Evolutionary conservation across 2,888 invertebrate species (phyloP).

Genomic region (Melanotus villosus): DNA sequence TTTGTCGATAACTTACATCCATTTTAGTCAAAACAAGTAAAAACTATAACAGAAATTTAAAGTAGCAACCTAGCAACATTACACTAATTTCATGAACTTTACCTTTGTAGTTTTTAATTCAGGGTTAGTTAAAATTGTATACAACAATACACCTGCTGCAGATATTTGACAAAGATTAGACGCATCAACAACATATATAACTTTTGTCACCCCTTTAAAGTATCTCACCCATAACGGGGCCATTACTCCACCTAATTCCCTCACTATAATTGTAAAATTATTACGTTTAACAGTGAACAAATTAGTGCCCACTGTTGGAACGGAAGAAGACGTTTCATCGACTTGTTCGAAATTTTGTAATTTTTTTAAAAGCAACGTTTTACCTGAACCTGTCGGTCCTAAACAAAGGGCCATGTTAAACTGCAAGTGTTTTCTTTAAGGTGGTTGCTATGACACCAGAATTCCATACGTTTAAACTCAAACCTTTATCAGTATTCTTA

Average conservation of each 20-base stretch:
- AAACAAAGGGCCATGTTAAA: conserved; percentile 74
- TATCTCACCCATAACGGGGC: conserved; percentile 87
- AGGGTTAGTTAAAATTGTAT: conserved; percentile 83
- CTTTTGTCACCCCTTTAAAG: conserved; percentile 76
- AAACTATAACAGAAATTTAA: conserved; percentile 69
- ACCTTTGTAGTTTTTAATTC: conserved; percentile 77
- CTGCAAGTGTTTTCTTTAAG: no score
- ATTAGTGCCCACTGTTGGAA: conserved; percentile 86
- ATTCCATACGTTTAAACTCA: no score
- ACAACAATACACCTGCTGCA: conserved; percentile 85
- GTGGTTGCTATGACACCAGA: conserved; percentile 26
- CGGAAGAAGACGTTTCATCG: conserved; percentile 83
- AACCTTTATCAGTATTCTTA: no score
- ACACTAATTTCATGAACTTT: no score
- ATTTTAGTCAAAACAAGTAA: conserved; percentile 84
- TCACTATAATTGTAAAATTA: conserved; percentile 63
- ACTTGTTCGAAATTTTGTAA: conserved; percentile 79
- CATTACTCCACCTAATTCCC: conserved; percentile 88
- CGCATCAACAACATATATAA: conserved; percentile 87
- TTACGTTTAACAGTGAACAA: conserved; percentile 75
- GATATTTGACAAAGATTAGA: conserved; percentile 91
- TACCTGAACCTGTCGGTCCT: conserved; percentile 86
- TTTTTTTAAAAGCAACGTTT: conserved; percentile 83
- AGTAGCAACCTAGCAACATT: background rate
- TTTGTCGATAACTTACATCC: conserved; percentile 89